Evolutionary conservation across 2,113 vertebrate species (phyloP).

Genomic region (Muntiacus muntjak): DNA sequence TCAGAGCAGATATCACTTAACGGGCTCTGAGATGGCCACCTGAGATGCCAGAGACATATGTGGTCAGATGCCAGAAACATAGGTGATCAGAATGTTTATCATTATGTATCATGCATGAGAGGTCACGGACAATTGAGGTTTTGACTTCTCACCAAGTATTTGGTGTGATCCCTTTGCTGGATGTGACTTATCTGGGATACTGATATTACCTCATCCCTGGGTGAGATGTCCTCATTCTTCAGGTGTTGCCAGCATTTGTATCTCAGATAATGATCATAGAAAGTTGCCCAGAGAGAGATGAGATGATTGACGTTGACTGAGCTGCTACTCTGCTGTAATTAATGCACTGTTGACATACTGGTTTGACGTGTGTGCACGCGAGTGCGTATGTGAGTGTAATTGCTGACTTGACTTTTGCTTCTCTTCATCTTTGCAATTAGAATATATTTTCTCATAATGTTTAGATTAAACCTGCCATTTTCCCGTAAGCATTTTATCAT

Average conservation of each 20-base stretch:
- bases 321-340: slow-evolving; percentile 32
- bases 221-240: background rate
- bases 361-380: background rate
- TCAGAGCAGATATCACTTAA: background rate
- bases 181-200: background rate
- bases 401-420: slow-evolving; percentile 42
- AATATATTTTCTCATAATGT: slow-evolving; percentile 26
- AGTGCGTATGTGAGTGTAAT: background rate
- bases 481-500: slow-evolving; percentile 33
- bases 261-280: background rate
- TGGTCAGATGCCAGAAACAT: background rate
- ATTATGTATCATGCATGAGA: background rate
- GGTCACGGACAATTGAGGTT: background rate
- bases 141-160: background rate
- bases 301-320: slow-evolving; percentile 6
- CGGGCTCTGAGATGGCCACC: background rate
- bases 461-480: slow-evolving; percentile 36
- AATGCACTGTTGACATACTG: slow-evolving; percentile 14
- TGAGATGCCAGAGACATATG: background rate
- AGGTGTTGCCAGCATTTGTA: background rate
- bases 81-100: background rate
- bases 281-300: background rate
- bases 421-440: slow-evolving; percentile 28
- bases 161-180: background rate
- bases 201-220: background rate